These are phyloP conservation scores for Psephotus haematonotus DNA, from an alignment of 2,113 vertebrate species.

Conservation along the genomic window DNA sequence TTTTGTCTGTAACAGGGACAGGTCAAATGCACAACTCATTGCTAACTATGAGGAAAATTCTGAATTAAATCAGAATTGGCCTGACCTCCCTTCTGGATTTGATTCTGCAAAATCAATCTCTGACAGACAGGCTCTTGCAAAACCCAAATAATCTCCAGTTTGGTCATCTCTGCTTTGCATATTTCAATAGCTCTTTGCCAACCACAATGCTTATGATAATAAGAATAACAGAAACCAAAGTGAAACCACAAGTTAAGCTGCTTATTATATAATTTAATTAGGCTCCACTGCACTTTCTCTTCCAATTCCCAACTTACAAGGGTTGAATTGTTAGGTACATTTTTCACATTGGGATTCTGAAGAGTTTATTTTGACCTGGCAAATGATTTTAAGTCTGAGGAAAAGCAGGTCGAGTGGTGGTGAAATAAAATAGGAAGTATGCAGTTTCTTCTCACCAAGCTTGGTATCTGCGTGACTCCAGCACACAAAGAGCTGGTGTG, in stretches of 20 bases:
- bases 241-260: constrained; percentile 77
- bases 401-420: constrained; percentile 82
- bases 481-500: constrained; percentile 93
- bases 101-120: background rate
- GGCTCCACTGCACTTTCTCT: constrained; percentile 78
- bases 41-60: background rate
- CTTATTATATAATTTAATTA: constrained; percentile 80
- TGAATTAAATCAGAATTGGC: constrained; percentile 31
- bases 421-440: constrained; percentile 87
- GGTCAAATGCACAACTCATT: background rate
- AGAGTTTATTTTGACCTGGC: constrained; percentile 88
- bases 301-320: constrained; percentile 73
- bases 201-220: constrained; percentile 56
- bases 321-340: constrained; percentile 81
- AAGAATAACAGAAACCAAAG: constrained; percentile 72
- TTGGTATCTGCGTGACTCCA: constrained; percentile 74
- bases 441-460: constrained; percentile 76
- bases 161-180: constrained; percentile 53
- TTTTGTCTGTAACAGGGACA: constrained; percentile 32
- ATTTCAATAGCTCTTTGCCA: constrained; percentile 69
- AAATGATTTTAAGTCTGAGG: constrained; percentile 87
- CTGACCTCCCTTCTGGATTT: background rate
- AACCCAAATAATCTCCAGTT: constrained; percentile 22
- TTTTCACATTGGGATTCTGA: constrained; percentile 79
- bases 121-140: constrained; percentile 23